These are phyloP conservation scores for Vimba vimba DNA, from an alignment of 2,113 vertebrate species.

Conservation along the genomic window DNA sequence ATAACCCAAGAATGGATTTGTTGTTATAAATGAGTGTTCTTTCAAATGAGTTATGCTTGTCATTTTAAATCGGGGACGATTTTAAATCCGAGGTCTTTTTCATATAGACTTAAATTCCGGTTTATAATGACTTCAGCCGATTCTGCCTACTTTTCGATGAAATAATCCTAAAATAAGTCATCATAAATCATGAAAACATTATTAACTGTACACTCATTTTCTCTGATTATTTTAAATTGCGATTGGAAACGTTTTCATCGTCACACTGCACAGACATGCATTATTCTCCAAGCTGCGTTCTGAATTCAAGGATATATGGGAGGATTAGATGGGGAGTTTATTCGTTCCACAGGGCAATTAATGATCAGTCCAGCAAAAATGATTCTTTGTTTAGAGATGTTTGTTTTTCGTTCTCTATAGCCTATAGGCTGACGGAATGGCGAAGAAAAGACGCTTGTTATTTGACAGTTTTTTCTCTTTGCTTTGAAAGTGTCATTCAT, in stretches of 20 bases:
- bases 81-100: slow-evolving; percentile 10
- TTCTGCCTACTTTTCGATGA: neutral
- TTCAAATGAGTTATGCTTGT: neutral
- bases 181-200: slow-evolving; percentile 51
- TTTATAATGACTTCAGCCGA: neutral
- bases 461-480: slow-evolving; percentile 12
- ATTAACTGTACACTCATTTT: slow-evolving; percentile 39
- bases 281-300: slow-evolving; percentile 36
- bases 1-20: neutral
- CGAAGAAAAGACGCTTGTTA: slow-evolving; percentile 6
- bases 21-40: neutral
- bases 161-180: slow-evolving; percentile 31
- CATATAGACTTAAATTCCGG: neutral
- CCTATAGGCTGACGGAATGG: neutral
- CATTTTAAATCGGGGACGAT: neutral
- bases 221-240: slow-evolving; percentile 28
- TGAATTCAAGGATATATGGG: slow-evolving; percentile 37
- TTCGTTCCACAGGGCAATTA: slow-evolving; percentile 48
- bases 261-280: slow-evolving; percentile 20
- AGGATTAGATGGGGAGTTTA: slow-evolving; percentile 33
- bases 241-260: slow-evolving; percentile 44
- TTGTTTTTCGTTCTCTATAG: neutral
- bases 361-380: slow-evolving; percentile 34
- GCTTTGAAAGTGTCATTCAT: slow-evolving; percentile 14
- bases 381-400: slow-evolving; percentile 29